Evolutionary conservation across 2,888 invertebrate genomes (phyloP), one percentile per base, ranked within the genome.

Genomic region (Mimas tiliae): DNA sequence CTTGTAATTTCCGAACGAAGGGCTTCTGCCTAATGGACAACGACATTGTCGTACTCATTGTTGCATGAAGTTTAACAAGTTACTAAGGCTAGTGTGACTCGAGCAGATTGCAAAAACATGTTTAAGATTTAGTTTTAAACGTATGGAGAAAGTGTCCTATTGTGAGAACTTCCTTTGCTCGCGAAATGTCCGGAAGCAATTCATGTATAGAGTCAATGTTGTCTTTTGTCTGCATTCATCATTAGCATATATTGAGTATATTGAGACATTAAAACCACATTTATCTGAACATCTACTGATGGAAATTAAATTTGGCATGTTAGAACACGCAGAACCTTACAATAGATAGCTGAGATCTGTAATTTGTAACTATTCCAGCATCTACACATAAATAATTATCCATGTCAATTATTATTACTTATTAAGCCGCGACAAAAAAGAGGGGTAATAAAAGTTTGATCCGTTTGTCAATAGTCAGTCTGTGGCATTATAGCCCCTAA

Each of bases 41-140:
- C 55, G 55, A 72, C 74, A 69, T 65, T 64, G 72, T 69, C 65
- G 70, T 64, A 72, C 72, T 76, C 66, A 62, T 65, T 70, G 69
- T 67, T 68, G 70, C 70, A 69, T 74, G 72, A 76, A 79, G 42
- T 19, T 42, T 42, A 38, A 58, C 58, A 38, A 42, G 38, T 11
- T 34, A 53, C 53, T 38, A 58, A 42, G 38, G 11, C 16, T 42
- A 38, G 42, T 42, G 12, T 12, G 58, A 6, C 11, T 21, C 38
- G 19, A 19, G 9, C 50, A 58, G 38, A 58, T 58, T 58, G 58
- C 42, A 19, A 58, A 58, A 42, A 38, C 58, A 42, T 58, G 58
- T 58, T 11, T 11, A 6, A 38, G 38, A 38, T 58, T 58, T 52
- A 1, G 52, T 52, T 38, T 58, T 42, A 42, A 19, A 38, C 6